Evolutionary conservation across 2,888 invertebrate genomes (phyloP), one percentile per base, ranked within the genome.

Genomic region (Graphium colonna): DNA sequence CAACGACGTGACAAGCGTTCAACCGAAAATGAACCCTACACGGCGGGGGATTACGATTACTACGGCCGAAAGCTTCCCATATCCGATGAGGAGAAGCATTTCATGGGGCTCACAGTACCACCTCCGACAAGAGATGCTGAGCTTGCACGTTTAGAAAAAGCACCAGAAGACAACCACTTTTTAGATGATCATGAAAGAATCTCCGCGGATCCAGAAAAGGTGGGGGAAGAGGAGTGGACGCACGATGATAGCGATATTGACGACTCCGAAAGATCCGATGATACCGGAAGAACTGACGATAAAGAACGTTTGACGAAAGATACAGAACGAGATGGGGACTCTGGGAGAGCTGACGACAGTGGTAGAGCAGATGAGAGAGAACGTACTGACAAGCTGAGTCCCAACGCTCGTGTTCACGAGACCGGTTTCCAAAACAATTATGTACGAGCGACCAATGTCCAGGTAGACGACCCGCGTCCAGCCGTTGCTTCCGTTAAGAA

Each of bases 21-120:
- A n/a, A 57, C 63, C 0, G 63, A 62, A 7, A 60, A 61, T 2
- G 75, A 77, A 17, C 64, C 69, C 0, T 78, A 77, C 52, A 62
- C 72, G 1, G 79, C 75, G 2, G 82, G 74, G 0, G 77, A 81
- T 49, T 86, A 80, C 60, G 87, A 88, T 60, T 89, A 85, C 63
- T 85, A 69, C 61, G 88, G 87, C 1, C 71, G 75, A 1, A 78
- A 80, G 52, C 57, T 75, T 1, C 80, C 82, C 0, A 64, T 80
- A 26, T 87, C 89, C 0, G 69, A 81, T 12, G 85, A 88, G 60
- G 89, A 90, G 57, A 65, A 79, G 50, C 73, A 68, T 56, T 84
- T 68, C 60, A 67, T 70, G 56, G 63, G 67, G 1, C 61, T 85
- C 21, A 81, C 77, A 0, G 61, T 82, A 2, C 84, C 90, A 0